A percentile compares a stretch with the other conserved stretches of the same genome.
These are phyloP conservation scores for Pedetes capensis DNA, from an alignment of 2,113 vertebrate genomes.

Conservation along the genomic window DNA sequence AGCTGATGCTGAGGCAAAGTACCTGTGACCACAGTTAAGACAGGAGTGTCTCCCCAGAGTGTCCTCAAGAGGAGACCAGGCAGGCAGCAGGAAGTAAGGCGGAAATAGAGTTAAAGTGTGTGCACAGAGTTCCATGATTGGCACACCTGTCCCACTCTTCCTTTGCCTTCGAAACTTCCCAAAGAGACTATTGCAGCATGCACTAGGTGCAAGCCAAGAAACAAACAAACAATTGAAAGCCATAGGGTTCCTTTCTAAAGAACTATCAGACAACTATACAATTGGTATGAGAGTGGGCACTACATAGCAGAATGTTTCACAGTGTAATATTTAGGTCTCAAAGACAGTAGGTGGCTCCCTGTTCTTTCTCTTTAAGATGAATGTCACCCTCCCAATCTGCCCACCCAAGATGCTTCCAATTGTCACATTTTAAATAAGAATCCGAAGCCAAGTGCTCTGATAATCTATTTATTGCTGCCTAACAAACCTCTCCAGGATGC, in stretches of 20 bases:
- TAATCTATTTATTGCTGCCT: not conserved
- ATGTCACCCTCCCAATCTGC: not conserved
- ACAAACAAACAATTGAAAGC: not conserved
- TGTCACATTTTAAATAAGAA: not conserved
- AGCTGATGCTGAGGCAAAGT: not conserved
- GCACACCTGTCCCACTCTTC: not conserved
- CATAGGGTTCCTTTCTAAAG: not conserved
- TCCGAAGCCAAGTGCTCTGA: not conserved
- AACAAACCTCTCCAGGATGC: not conserved
- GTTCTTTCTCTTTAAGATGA: not conserved
- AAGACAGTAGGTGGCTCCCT: not conserved
- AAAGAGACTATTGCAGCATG: not conserved
- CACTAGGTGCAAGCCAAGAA: not conserved
- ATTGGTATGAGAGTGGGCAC: not conserved
- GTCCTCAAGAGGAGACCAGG: not conserved
- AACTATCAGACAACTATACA: not conserved
- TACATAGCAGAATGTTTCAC: not conserved
- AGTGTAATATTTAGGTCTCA: not conserved
- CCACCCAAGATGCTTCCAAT: not conserved
- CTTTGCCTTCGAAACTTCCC: not conserved
- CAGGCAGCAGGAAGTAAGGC: not conserved
- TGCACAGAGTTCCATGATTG: not conserved
- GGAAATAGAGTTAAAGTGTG: not conserved
- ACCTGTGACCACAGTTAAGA: not conserved
- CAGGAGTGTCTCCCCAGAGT: not conserved